A percentile compares a stretch with the other conserved stretches of the same genome.
Evolutionary conservation across 2,888 invertebrate genomes (phyloP).

Genomic region (Drosophila cracens): DNA sequence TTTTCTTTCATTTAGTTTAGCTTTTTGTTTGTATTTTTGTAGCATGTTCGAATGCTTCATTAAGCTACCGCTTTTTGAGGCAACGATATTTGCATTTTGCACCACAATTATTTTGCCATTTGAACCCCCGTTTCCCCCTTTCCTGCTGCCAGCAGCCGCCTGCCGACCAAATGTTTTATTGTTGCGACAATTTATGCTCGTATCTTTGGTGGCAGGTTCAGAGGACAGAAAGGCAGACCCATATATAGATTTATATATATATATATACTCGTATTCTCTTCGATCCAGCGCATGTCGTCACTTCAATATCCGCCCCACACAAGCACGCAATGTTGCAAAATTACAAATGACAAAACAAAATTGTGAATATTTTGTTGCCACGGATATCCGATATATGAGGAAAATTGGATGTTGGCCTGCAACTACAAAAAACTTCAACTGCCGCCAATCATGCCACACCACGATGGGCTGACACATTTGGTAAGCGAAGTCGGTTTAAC

Average conservation of each 20-base stretch:
- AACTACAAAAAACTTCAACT: slow-evolving; percentile 16
- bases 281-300: slow-evolving; percentile 22
- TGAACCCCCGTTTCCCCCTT: slow-evolving; percentile 4
- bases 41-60: slow-evolving; percentile 37
- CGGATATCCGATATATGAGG: slow-evolving; percentile 70
- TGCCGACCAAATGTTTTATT: slow-evolving; percentile 55
- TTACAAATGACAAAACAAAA: slow-evolving; percentile 75
- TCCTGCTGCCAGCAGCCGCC: neutral
- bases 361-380: slow-evolving; percentile 55
- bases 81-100: slow-evolving; percentile 63
- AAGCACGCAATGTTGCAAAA: slow-evolving; percentile 49
- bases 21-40: slow-evolving; percentile 13
- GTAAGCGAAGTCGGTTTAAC: neutral
- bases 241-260: neutral
- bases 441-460: slow-evolving; percentile 22
- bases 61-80: slow-evolving; percentile 27
- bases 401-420: slow-evolving; percentile 56
- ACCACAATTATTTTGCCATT: slow-evolving; percentile 68
- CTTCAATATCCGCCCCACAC: slow-evolving; percentile 39
- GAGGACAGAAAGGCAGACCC: slow-evolving; percentile 3
- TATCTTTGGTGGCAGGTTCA: slow-evolving; percentile 39
- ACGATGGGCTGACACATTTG: neutral
- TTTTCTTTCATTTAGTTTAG: slow-evolving; percentile 3
- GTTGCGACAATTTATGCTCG: slow-evolving; percentile 47
- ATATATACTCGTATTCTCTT: neutral